phyloP scores from a whole-genome alignment of 2,888 invertebrate genomes.

The Phyto melanocephala region DNA sequence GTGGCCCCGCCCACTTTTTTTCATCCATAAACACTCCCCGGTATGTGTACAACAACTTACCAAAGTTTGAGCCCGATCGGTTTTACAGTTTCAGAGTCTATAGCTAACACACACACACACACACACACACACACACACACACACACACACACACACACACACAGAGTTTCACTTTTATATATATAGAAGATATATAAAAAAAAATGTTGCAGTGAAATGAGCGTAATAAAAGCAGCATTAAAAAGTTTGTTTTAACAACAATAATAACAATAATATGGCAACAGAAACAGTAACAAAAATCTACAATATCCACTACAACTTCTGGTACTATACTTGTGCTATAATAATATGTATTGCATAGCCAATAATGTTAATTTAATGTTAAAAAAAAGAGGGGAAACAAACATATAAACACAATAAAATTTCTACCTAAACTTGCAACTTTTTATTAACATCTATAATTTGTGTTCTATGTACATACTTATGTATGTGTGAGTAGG shows the following conservation, averaged over 20 bases:
- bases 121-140: no score
- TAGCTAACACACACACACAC: no score
- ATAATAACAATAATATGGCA: slow-evolving; percentile 60
- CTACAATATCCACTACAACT: slow-evolving; percentile 39
- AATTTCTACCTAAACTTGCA: slow-evolving; percentile 54
- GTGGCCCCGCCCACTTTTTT: no score
- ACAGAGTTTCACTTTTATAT: no score
- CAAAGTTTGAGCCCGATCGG: no score
- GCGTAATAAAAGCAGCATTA: slow-evolving; percentile 71
- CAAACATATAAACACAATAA: slow-evolving; percentile 5
- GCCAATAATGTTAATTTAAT: slow-evolving; percentile 49
- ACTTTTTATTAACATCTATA: slow-evolving; percentile 57
- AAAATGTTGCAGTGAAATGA: slow-evolving; percentile 67
- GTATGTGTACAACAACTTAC: no score
- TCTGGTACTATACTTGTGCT: background rate
- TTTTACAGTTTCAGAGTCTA: no score
- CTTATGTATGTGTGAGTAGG: background rate
- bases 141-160: no score
- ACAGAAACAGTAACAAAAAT: slow-evolving; percentile 24
- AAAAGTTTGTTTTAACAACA: slow-evolving; percentile 66
- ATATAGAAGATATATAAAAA: no score
- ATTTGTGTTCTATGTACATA: slow-evolving; percentile 18
- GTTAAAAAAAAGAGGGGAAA: background rate
- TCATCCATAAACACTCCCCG: no score
- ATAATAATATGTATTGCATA: background rate